A percentile compares a stretch with the other conserved stretches of the same genome.
Conservation (phyloP, 2,888 invertebrate genomes). For the Pristionchus exspectatus region DNA sequence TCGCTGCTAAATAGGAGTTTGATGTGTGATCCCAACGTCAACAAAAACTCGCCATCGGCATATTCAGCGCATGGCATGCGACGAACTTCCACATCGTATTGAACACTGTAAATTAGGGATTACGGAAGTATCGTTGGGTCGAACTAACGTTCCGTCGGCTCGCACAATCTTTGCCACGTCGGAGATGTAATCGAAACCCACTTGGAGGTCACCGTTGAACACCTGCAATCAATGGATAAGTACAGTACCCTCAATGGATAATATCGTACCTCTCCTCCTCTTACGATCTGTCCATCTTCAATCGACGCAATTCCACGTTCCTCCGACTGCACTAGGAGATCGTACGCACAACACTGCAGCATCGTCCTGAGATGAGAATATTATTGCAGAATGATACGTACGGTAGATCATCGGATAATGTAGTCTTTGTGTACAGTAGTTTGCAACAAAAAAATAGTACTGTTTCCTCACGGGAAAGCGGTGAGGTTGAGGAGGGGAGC, state of each 20-base stretch:
- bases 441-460: no score
- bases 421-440: background rate
- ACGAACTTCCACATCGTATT: slow-evolving; percentile 49
- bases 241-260: background rate
- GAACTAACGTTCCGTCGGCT: slow-evolving; percentile 30
- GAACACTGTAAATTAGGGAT: background rate
- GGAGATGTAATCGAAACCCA: slow-evolving; percentile 52
- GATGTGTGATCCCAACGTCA: no score
- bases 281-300: slow-evolving; percentile 24
- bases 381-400: background rate
- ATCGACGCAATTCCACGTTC: slow-evolving; percentile 44
- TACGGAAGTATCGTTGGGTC: background rate
- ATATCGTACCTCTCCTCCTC: slow-evolving; percentile 52
- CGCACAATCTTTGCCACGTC: slow-evolving; percentile 34
- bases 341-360: slow-evolving; percentile 47
- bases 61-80: slow-evolving; percentile 33
- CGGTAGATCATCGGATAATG: background rate
- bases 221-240: background rate
- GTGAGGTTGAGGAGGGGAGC: slow-evolving; percentile 72
- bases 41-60: background rate
- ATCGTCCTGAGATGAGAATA: background rate
- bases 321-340: slow-evolving; percentile 37
- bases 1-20: no score
- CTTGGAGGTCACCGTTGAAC: background rate
- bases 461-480: slow-evolving; percentile 60